These are phyloP conservation scores for Beris morrisii DNA, from an alignment of 2,888 invertebrate genomes.

Conservation along the genomic window DNA sequence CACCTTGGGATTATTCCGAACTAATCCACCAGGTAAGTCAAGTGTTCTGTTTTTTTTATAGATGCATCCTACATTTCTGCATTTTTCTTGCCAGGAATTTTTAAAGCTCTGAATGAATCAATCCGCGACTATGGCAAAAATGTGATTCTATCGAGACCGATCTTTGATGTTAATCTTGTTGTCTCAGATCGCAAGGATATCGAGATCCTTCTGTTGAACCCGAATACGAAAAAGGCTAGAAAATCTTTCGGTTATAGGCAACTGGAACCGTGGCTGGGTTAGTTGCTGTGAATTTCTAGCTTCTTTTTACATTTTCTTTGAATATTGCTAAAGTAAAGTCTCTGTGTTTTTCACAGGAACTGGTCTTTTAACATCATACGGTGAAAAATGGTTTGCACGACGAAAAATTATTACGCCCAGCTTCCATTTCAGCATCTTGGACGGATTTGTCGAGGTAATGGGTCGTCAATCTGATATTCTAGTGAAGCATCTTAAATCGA, in stretches of 20 bases:
- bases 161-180: neutral
- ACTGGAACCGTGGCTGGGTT: constrained; percentile 25
- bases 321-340: too few relatives aligned
- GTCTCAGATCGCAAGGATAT: constrained; percentile 24
- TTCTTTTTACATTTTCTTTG: neutral
- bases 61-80: neutral
- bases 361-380: constrained; percentile 41
- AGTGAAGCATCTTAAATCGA: constrained; percentile 2
- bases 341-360: constrained; percentile 7
- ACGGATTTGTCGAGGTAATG: constrained; percentile 46
- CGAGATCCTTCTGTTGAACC: constrained; percentile 13
- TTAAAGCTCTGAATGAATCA: neutral
- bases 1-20: neutral
- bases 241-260: constrained; percentile 11
- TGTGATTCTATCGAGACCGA: constrained; percentile 3
- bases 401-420: constrained; percentile 56
- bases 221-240: constrained; percentile 26
- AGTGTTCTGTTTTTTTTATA: neutral
- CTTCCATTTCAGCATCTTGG: constrained; percentile 54
- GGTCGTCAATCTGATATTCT: constrained; percentile 24
- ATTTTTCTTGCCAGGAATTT: constrained; percentile 7
- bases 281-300: neutral
- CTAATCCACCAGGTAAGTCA: constrained; percentile 11
- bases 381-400: constrained; percentile 54
- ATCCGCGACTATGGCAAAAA: constrained; percentile 21